Percentiles rank a stretch among this genome's conserved stretches.
Evolutionary conservation across 2,113 vertebrate genomes (phyloP).

Genomic region (Gopherus evgoodei): DNA sequence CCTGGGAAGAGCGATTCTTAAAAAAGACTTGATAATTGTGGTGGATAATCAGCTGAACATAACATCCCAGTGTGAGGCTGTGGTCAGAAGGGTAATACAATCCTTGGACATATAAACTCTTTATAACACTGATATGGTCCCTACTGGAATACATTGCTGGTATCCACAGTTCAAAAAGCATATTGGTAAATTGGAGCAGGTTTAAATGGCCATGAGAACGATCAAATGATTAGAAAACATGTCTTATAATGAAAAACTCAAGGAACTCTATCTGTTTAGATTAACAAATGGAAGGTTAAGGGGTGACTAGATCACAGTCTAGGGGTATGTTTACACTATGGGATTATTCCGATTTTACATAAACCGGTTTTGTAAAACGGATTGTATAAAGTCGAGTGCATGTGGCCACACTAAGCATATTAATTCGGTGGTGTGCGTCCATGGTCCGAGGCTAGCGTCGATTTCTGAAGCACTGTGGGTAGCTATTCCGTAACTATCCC

Average conservation of each 20-base stretch:
- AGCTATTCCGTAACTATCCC: too few species aligned
- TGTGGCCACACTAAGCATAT: too few species aligned
- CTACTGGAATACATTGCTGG: background rate
- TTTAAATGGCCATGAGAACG: background rate
- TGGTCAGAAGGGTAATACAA: background rate
- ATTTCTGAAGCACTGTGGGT: too few species aligned
- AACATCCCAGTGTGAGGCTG: background rate
- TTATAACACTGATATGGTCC: background rate
- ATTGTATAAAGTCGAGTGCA: too few species aligned
- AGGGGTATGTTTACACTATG: too few species aligned
- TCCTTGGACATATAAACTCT: background rate
- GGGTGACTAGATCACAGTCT: background rate
- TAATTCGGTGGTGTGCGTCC: too few species aligned
- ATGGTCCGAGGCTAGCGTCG: too few species aligned
- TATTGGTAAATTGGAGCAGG: background rate
- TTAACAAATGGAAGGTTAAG: background rate
- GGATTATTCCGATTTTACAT: too few species aligned
- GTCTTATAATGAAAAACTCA: background rate
- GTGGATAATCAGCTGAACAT: background rate
- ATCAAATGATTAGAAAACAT: background rate
- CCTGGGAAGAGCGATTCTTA: background rate
- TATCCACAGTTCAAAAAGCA: background rate
- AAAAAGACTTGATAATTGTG: background rate
- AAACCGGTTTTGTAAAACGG: too few species aligned
- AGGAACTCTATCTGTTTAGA: background rate